Evolutionary conservation across 2,888 invertebrate genomes (phyloP), one percentile per base, ranked within the genome.

Genomic region (Ceramica pisi): DNA sequence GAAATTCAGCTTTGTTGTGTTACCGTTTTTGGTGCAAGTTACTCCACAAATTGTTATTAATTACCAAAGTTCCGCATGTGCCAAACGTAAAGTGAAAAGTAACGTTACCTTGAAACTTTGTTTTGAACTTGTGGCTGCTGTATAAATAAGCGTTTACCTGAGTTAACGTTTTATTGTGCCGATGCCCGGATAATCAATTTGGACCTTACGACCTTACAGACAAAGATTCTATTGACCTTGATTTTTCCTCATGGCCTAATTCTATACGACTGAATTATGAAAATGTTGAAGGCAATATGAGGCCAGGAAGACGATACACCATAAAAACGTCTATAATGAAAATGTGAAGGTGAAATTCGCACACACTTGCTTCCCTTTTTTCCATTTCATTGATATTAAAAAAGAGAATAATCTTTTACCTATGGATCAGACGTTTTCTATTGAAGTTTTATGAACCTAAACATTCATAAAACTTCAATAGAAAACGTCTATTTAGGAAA

Each of bases 41-140:
- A 67, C 35, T 67, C 50, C 64, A 75, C 72, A 73, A 82, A 77
- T 77, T 79, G 67, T 79, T 82, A 77, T 80, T 77, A 83, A 83
- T 84, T 77, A 82, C 31, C 59, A 71, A 83, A 84, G 63, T 80
- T 80, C 10, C 56, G 53, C 60, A 35, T 71, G 50, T 66, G 53
- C 56, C 16, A 55, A 57, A 74, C 16, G 67, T 71, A 64, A 63
- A 56, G 57, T 51, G 57, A 71, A 78, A 74, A 75, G 73, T 71
- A 68, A 68, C 38, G 41, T 55, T 70, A 62, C 69, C 66, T 67
- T 73, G 71, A 68, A 81, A 81, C 71, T 81, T 80, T 71, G 53
- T 48, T 68, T 64, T 41, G 38, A 53, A 65, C 67, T 61, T 72
- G 56, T 55, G 55, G 63, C 61, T 57, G 46, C 44, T 66, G 44